Conservation (phyloP, 2,797 vertebrate genomes). For the Amazonetta brasiliensis region DNA sequence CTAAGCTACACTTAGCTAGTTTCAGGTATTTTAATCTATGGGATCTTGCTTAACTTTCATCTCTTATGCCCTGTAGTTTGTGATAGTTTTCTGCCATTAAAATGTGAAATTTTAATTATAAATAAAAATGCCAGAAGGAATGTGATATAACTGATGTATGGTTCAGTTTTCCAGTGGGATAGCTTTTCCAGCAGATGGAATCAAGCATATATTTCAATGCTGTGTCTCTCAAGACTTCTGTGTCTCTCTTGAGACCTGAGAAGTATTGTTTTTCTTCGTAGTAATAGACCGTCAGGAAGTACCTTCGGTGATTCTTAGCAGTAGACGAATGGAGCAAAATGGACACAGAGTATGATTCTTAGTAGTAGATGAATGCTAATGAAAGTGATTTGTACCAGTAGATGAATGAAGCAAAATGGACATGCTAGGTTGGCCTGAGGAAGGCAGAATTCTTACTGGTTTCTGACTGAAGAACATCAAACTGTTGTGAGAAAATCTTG, state of each 20-base stretch:
- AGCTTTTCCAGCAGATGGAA: not conserved
- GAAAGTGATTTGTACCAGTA: not conserved
- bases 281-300: not conserved
- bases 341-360: not conserved
- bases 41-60: not conserved
- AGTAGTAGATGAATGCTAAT: not conserved
- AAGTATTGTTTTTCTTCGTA: not conserved
- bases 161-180: not conserved
- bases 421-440: not conserved
- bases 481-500: not conserved
- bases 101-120: not conserved
- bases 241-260: not conserved
- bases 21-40: not conserved
- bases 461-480: not conserved
- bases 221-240: not conserved
- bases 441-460: not conserved
- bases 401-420: not conserved
- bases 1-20: not conserved
- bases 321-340: not conserved
- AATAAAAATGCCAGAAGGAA: not conserved
- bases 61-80: not conserved
- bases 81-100: not conserved
- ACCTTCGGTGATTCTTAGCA: not conserved
- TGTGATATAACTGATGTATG: not conserved
- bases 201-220: fast-evolving